These are phyloP conservation scores for Chironomus tentans DNA, from an alignment of 2,888 invertebrate genomes.

Conservation along the genomic window DNA sequence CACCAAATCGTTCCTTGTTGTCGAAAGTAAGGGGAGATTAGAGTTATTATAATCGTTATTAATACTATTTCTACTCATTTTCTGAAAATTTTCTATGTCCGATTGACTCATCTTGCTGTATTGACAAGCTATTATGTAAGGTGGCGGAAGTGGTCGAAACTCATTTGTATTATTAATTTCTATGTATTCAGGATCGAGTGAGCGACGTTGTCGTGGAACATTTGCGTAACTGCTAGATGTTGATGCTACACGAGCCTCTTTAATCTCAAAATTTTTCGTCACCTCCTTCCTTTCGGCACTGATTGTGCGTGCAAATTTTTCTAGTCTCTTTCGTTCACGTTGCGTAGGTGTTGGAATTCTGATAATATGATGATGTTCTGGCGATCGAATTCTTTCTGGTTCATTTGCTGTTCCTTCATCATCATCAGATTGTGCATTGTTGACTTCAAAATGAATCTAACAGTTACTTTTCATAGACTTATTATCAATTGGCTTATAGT, in stretches of 20 bases:
- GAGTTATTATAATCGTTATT: neutral
- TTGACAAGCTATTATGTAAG: constrained; percentile 63
- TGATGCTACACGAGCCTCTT: constrained; percentile 42
- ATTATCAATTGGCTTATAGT: constrained; percentile 5
- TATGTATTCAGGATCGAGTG: constrained; percentile 18
- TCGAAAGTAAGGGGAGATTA: neutral
- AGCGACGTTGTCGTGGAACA: constrained; percentile 5
- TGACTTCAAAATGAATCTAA: constrained; percentile 10
- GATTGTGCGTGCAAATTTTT: constrained; percentile 15
- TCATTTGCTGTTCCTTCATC: neutral
- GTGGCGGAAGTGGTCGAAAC: constrained; percentile 51
- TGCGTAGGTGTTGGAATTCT: constrained; percentile 22
- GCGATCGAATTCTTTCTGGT: neutral
- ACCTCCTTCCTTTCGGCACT: constrained; percentile 14
- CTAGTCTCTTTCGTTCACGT: constrained; percentile 7
- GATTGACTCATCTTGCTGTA: constrained; percentile 19
- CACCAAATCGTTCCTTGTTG: neutral
- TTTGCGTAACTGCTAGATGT: constrained; percentile 28
- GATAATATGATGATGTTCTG: constrained; percentile 5
- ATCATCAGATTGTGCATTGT: neutral
- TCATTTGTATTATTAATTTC: constrained; percentile 7
- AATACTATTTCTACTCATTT: neutral
- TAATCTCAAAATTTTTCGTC: constrained; percentile 35
- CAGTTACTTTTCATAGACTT: neutral
- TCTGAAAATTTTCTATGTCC: constrained; percentile 15